phyloP scores from a whole-genome alignment of 1,140 invertebrate species.

The Conus betulinus region DNA sequence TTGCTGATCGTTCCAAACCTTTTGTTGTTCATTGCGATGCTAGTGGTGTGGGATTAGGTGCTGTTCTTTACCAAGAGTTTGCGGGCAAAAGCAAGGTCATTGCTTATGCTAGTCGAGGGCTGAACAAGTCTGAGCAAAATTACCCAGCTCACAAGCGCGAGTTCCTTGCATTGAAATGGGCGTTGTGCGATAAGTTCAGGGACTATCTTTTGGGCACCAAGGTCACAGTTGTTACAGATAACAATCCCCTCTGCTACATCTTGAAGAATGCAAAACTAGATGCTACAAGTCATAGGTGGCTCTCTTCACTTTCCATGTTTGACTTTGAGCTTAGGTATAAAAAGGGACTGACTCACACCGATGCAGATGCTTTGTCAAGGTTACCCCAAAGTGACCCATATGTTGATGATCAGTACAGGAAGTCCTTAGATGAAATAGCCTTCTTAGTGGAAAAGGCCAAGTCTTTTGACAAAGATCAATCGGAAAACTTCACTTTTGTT shows the following conservation, averaged over 20 bases:
- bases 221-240: background rate
- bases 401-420: background rate
- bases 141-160: too few relatives aligned
- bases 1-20: background rate
- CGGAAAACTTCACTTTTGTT: background rate
- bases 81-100: too few relatives aligned
- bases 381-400: conserved; percentile 11
- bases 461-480: background rate
- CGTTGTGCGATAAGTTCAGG: too few relatives aligned
- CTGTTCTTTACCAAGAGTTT: background rate
- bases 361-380: conserved; percentile 14
- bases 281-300: too few relatives aligned
- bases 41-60: background rate
- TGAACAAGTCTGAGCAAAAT: too few relatives aligned
- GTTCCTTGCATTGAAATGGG: too few relatives aligned
- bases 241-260: too few relatives aligned
- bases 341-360: conserved; percentile 33
- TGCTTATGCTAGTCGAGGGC: too few relatives aligned
- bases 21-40: conserved; percentile 11
- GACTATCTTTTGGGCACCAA: background rate
- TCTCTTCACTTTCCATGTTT: conserved; percentile 33
- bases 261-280: too few relatives aligned
- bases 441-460: background rate
- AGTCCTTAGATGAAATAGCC: background rate
- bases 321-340: conserved; percentile 42